These are phyloP conservation scores for Chamaea fasciata DNA, from an alignment of 2,113 vertebrate species.

Conservation along the genomic window DNA sequence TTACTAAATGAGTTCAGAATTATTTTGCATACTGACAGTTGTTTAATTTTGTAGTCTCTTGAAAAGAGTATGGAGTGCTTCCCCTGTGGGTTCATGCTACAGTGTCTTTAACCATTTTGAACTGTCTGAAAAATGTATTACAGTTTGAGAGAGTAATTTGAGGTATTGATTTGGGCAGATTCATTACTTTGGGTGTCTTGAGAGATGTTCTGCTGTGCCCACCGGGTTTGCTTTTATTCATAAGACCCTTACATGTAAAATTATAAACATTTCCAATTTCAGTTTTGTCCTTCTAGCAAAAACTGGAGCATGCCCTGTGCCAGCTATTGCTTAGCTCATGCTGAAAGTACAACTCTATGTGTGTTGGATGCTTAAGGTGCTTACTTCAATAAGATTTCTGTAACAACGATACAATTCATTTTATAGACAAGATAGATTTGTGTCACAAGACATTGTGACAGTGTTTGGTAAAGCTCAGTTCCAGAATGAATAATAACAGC, in stretches of 20 bases:
- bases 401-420: background rate
- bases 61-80: background rate
- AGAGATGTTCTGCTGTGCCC: background rate
- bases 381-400: background rate
- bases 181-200: background rate
- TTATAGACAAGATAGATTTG: background rate
- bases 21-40: background rate
- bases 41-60: background rate
- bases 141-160: background rate
- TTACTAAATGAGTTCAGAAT: background rate
- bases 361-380: background rate
- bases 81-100: background rate
- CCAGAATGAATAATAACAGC: background rate
- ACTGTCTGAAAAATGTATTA: background rate
- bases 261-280: background rate
- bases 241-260: background rate
- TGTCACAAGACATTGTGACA: background rate
- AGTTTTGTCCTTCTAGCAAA: background rate
- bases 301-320: rapidly evolving
- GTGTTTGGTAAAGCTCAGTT: background rate
- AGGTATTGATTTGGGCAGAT: background rate
- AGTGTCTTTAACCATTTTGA: background rate
- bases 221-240: background rate
- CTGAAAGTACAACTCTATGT: background rate
- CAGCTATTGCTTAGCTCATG: background rate